A percentile compares a stretch with the other conserved stretches of the same genome.
phyloP scores from a whole-genome alignment of 2,888 invertebrate genomes.

The Ganaspis brasiliensis region DNA sequence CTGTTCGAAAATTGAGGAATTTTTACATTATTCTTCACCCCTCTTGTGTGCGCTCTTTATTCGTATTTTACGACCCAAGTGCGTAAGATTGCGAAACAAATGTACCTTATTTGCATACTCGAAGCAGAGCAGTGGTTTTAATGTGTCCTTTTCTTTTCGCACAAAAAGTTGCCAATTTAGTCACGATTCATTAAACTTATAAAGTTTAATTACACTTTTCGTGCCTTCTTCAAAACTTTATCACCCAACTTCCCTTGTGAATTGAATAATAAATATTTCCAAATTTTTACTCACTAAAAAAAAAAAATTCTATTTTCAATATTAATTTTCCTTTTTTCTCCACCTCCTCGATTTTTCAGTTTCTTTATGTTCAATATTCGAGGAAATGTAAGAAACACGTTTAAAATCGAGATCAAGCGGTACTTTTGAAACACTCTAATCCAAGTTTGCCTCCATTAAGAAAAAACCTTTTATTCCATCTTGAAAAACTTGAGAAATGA shows the following conservation, averaged over 20 bases:
- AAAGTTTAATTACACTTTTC: neutral
- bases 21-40: slow-evolving; percentile 15
- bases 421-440: neutral
- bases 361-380: no score
- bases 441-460: no score
- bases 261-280: no score
- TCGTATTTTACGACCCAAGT: slow-evolving; percentile 32
- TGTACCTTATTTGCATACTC: slow-evolving; percentile 71
- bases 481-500: neutral
- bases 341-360: no score
- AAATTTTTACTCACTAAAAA: no score
- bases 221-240: neutral
- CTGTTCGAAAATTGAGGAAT: neutral
- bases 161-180: neutral
- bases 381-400: neutral
- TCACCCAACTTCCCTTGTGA: no score
- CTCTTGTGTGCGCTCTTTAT: slow-evolving; percentile 2
- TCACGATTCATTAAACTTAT: slow-evolving; percentile 4
- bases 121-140: slow-evolving; percentile 6
- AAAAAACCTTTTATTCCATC: slow-evolving; percentile 15
- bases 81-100: slow-evolving; percentile 69
- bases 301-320: no score
- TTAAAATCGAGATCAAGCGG: slow-evolving; percentile 26
- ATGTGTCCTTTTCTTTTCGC: neutral
- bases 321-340: no score